These are phyloP conservation scores for Papio anubis DNA, from an alignment of 2,113 vertebrate genomes.

Conservation along the genomic window DNA sequence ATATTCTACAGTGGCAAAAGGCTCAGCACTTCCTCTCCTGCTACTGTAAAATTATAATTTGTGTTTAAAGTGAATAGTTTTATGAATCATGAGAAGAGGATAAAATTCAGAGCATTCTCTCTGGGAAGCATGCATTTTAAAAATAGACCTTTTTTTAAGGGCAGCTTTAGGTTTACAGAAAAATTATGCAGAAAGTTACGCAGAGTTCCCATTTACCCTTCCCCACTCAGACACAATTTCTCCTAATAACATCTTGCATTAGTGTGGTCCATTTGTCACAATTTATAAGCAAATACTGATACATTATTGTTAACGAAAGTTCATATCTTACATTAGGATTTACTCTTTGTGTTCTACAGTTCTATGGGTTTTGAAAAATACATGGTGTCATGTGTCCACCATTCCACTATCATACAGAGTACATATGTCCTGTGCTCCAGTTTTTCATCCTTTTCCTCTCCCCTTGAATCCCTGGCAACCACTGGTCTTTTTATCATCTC, in stretches of 20 bases:
- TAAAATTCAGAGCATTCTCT: conserved; percentile 37
- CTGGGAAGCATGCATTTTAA: conserved; percentile 42
- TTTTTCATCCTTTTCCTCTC: neutral
- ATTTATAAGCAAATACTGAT: neutral
- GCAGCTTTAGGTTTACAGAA: conserved; percentile 31
- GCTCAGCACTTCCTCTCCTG: neutral
- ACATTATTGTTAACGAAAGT: neutral
- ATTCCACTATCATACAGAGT: neutral
- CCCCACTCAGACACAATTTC: neutral
- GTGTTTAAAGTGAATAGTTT: conserved; percentile 34
- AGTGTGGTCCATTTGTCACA: neutral
- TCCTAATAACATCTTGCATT: neutral
- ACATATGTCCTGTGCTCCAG: neutral
- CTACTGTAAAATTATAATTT: conserved; percentile 21
- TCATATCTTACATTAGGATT: neutral
- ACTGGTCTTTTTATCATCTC: neutral
- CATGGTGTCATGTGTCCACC: neutral
- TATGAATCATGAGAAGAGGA: conserved; percentile 29
- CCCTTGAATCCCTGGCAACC: neutral
- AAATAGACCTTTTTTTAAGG: conserved; percentile 43
- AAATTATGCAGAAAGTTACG: conserved; percentile 15
- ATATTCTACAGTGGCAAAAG: neutral
- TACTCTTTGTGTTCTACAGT: neutral
- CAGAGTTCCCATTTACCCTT: neutral
- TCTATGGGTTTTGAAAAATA: neutral